Base-by-base conservation (phyloP, 2,888 invertebrate genomes). In the Pecten maximus region DNA sequence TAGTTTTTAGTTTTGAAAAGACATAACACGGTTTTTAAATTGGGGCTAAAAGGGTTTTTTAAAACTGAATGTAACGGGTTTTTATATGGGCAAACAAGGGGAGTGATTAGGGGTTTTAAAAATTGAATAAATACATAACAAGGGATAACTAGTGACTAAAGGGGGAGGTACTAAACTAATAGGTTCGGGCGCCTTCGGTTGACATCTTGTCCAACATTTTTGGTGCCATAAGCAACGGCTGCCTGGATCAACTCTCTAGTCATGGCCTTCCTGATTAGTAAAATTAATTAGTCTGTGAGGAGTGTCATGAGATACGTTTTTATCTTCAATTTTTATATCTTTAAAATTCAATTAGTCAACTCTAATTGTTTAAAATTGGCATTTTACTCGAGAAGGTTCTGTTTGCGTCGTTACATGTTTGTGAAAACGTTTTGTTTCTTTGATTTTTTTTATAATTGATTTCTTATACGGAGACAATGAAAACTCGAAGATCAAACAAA, bases 311-410 rank as follows among this genome's bases (percentile, higher is more conserved):
- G 74, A 74, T 74, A 74, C 74, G 16, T 74, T 74, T 74, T 74
- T 74, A 74, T 74, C 74, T 74, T 35, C 74, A 28, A 74, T 74
- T 74, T 74, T 74, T 74, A 74, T 74, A 74, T 74, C 74, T 74
- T 74, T 74, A 74, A 74, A 74, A 74, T 74, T 74, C 74, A 74
- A 74, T 74, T 74, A 74, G 74, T 28, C 35, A 74, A 35, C 35
- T 74, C 74, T 74, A 74, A 74, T 74, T 74, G 74, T 35, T 2
- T 28, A 12, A 74, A 74, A 74, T 74, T 74, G 74, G 74, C 74
- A 28, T 74, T 74, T 74, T 74, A 74, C 74, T 74, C 35, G 74
- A 28, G 35, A 74, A 35, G 35, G 74, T 74, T 74, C 74, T 74
- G 74, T 74, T 74, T 35, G 74, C 15, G 16, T 74, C 74, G 74